Percentiles rank a stretch among this genome's conserved stretches.
phyloP scores from a whole-genome alignment of 2,888 invertebrate species.

The Eupithecia pulchellata region DNA sequence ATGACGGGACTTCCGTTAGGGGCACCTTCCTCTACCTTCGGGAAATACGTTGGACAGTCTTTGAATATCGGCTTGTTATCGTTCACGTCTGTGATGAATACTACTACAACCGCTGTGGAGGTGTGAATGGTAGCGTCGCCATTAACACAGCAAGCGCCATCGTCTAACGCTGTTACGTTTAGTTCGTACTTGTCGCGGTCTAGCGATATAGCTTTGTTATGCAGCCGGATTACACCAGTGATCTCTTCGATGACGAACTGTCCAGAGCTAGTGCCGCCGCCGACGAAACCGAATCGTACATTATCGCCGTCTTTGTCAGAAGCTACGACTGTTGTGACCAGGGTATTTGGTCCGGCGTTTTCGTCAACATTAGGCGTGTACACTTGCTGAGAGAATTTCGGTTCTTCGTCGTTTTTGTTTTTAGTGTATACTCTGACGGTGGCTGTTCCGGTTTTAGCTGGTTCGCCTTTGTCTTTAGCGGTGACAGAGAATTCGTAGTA shows the following conservation, averaged over 20 bases:
- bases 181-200: constrained; percentile 97
- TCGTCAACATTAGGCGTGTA: constrained; percentile 98
- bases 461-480: constrained; percentile 97
- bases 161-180: constrained; percentile 98
- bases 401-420: constrained; percentile 98
- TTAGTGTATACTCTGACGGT: constrained; percentile 98
- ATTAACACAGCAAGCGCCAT: constrained; percentile 97
- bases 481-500: constrained; percentile 98
- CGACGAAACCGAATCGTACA: constrained; percentile 96
- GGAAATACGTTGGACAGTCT: constrained; percentile 96
- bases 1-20: constrained; percentile 97
- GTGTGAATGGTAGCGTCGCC: constrained; percentile 95
- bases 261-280: constrained; percentile 94
- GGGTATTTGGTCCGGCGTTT: constrained; percentile 96
- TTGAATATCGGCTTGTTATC: constrained; percentile 98
- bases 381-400: constrained; percentile 98
- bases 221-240: constrained; percentile 96
- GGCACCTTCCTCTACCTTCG: constrained; percentile 97
- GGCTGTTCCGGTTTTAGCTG: constrained; percentile 95
- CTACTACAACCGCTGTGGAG: constrained; percentile 97
- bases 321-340: constrained; percentile 98
- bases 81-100: constrained; percentile 98
- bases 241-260: constrained; percentile 98
- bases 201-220: constrained; percentile 93
- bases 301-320: constrained; percentile 99